A percentile compares a stretch with the other conserved stretches of the same genome.
These are phyloP conservation scores for Sparus aurata DNA, from an alignment of 2,797 vertebrate species.

Conservation along the genomic window DNA sequence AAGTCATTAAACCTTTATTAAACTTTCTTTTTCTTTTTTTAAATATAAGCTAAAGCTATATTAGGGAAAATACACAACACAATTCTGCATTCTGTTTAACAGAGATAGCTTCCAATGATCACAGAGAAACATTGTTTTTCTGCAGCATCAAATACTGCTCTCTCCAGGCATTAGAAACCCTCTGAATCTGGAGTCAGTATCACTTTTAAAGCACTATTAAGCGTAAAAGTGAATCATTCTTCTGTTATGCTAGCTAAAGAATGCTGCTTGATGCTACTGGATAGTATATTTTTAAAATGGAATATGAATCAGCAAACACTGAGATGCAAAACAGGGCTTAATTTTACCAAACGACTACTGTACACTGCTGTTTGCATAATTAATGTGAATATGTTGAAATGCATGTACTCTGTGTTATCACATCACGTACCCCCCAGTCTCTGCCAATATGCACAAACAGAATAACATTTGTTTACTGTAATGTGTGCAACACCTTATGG, in stretches of 20 bases:
- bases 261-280: background rate
- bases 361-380: background rate
- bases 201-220: slow-evolving; percentile 11
- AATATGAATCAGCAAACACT: slow-evolving; percentile 11
- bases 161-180: slow-evolving; percentile 6
- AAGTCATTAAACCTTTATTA: background rate
- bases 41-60: background rate
- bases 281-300: background rate
- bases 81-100: background rate
- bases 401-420: background rate
- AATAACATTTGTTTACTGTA: slow-evolving; percentile 14
- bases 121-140: slow-evolving; percentile 26
- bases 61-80: slow-evolving; percentile 10
- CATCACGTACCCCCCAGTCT: background rate
- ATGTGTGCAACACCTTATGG: slow-evolving; percentile 10
- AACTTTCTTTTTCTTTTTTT: background rate
- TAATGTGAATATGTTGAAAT: background rate
- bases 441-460: background rate
- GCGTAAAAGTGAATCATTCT: background rate
- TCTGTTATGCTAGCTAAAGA: slow-evolving; percentile 7
- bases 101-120: slow-evolving; percentile 8
- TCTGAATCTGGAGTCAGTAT: slow-evolving; percentile 13
- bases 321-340: slow-evolving; percentile 1
- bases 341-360: background rate
- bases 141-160: slow-evolving; percentile 23